phyloP scores from a whole-genome alignment of 2,888 invertebrate species.

The Drosophila putrida region DNA sequence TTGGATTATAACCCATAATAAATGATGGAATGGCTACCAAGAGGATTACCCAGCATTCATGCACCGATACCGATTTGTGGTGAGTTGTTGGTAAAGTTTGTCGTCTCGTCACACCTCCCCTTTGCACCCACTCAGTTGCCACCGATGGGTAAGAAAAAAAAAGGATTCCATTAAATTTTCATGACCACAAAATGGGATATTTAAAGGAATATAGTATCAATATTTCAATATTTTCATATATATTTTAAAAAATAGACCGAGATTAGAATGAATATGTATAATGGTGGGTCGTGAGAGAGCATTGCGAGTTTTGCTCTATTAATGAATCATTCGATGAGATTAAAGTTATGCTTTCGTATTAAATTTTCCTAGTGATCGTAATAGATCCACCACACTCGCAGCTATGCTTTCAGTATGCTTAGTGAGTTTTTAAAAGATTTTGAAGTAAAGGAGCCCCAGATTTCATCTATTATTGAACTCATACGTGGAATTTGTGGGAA shows the following conservation, averaged over 20 bases:
- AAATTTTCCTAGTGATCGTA: too few species aligned
- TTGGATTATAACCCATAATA: constrained; percentile 81
- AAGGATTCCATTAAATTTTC: constrained; percentile 13
- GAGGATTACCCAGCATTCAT: constrained; percentile 86
- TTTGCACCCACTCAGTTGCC: not conserved
- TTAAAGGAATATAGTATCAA: not conserved
- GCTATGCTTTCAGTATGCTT: too few species aligned
- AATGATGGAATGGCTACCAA: constrained; percentile 86
- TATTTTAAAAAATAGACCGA: not conserved
- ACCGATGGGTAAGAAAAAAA: not conserved
- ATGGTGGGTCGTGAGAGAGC: not conserved
- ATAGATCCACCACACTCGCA: too few species aligned
- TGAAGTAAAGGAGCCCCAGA: not conserved
- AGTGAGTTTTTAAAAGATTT: not conserved
- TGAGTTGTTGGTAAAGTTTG: constrained; percentile 85
- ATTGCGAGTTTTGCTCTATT: not conserved
- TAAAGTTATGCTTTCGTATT: too few species aligned
- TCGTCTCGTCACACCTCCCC: constrained; percentile 47
- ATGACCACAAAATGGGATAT: not conserved
- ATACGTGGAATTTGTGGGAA: constrained; percentile 4
- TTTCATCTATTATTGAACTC: constrained; percentile 15
- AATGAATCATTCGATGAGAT: not conserved
- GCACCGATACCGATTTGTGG: constrained; percentile 86
- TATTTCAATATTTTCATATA: not conserved
- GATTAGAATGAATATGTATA: not conserved